Evolutionary conservation across 2,888 invertebrate species (phyloP).

Genomic region (Physocephala rufipes): DNA sequence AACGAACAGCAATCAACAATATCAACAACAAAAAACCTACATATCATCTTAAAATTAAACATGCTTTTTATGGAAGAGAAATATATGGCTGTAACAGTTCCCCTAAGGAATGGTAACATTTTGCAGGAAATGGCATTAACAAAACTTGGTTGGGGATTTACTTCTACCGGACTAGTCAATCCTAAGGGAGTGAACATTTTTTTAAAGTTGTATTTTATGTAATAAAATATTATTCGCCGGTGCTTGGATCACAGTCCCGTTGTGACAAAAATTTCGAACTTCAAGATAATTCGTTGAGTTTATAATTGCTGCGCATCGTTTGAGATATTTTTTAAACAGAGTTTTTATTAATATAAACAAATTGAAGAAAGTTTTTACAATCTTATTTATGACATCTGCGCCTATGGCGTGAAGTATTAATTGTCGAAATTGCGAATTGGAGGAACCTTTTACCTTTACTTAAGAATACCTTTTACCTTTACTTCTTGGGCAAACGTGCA

Average conservation of each 20-base stretch:
- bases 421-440: no score
- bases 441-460: no score
- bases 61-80: no score
- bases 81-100: no score
- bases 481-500: no score
- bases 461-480: no score
- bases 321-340: constrained; percentile 48
- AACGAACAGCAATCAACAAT: background rate
- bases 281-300: constrained; percentile 16
- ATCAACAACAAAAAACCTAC: background rate
- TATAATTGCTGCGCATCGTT: no score
- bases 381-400: constrained; percentile 49
- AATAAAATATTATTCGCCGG: constrained; percentile 51
- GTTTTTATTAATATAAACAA: constrained; percentile 58
- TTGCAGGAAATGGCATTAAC: no score
- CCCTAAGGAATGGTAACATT: no score
- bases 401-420: background rate
- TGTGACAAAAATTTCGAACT: constrained; percentile 15
- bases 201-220: constrained; percentile 48
- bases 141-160: no score
- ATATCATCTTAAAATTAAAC: background rate
- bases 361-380: constrained; percentile 49
- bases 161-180: no score
- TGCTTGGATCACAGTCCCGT: constrained; percentile 26
- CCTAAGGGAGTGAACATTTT: no score